Percentiles rank a stretch among this genome's conserved stretches.
Evolutionary conservation across 2,113 vertebrate species (phyloP).

Genomic region (Holacanthus passer): DNA sequence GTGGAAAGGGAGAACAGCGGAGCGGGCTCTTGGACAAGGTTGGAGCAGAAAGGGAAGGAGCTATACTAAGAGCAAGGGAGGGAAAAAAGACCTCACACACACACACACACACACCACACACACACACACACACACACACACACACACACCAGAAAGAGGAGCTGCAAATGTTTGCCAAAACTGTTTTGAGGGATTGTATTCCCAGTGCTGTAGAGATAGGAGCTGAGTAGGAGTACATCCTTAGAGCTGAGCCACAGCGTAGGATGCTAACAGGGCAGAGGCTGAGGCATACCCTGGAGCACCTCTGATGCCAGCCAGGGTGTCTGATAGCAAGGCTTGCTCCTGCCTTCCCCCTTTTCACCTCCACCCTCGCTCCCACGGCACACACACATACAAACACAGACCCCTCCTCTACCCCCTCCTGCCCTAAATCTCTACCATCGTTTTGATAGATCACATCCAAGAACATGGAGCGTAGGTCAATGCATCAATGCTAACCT

Average conservation of each 20-base stretch:
- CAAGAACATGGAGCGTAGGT: constrained; percentile 72
- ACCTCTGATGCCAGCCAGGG: constrained; percentile 55
- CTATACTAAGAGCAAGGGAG: background rate
- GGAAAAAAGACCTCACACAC: constrained; percentile 27
- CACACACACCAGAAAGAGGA: constrained; percentile 27
- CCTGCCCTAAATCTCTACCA: constrained; percentile 48
- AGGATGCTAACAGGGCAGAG: constrained; percentile 70
- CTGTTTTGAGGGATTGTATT: constrained; percentile 49
- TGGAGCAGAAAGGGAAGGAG: constrained; percentile 14
- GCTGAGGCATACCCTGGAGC: constrained; percentile 67
- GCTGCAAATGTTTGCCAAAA: constrained; percentile 52
- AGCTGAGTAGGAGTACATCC: constrained; percentile 58
- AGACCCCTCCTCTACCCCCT: constrained; percentile 7
- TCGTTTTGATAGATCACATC: constrained; percentile 78
- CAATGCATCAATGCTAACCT: constrained; percentile 79
- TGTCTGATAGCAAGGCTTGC: constrained; percentile 54
- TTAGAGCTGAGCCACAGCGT: constrained; percentile 46
- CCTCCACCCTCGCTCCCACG: constrained; percentile 1
- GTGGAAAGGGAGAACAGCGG: background rate
- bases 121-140: constrained; percentile 28
- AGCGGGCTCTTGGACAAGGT: constrained; percentile 25
- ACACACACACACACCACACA: constrained; percentile 29
- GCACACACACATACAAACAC: constrained; percentile 11
- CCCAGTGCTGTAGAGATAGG: constrained; percentile 50
- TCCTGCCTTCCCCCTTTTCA: constrained; percentile 13